A percentile compares a stretch with the other conserved stretches of the same genome.
phyloP scores from a whole-genome alignment of 2,888 invertebrate genomes.

The Leptopilina myrica region DNA sequence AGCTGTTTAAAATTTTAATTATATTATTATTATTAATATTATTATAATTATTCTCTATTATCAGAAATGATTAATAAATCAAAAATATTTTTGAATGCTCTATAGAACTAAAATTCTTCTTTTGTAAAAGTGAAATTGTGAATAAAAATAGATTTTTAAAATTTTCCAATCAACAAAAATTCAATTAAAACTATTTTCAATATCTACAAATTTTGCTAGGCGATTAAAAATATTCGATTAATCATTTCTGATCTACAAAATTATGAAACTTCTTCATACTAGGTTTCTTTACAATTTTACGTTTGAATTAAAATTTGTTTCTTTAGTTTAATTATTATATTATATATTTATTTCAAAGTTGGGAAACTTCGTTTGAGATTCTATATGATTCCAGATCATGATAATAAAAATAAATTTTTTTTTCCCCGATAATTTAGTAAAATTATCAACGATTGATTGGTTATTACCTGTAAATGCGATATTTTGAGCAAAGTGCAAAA shows the following conservation, averaged over 20 bases:
- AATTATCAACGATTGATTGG: neutral
- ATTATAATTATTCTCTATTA: neutral
- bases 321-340: neutral
- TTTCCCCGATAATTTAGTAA: neutral
- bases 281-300: slow-evolving; percentile 1
- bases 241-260: slow-evolving; percentile 18
- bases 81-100: no score
- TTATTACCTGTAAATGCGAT: slow-evolving; percentile 11
- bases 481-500: slow-evolving; percentile 25
- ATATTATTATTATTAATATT: slow-evolving; percentile 3
- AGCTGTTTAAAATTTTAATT: slow-evolving; percentile 2
- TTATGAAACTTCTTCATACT: slow-evolving; percentile 10
- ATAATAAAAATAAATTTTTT: neutral
- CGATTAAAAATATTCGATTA: neutral
- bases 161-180: no score
- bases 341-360: neutral
- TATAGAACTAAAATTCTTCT: no score
- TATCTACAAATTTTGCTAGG: no score
- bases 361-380: neutral
- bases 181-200: no score
- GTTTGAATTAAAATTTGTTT: neutral
- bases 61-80: no score
- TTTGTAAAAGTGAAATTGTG: no score
- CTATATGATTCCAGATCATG: slow-evolving; percentile 15
- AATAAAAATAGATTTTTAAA: no score